Evolutionary conservation across 2,797 vertebrate genomes (phyloP).

Genomic region (Phalloptychus januarius): DNA sequence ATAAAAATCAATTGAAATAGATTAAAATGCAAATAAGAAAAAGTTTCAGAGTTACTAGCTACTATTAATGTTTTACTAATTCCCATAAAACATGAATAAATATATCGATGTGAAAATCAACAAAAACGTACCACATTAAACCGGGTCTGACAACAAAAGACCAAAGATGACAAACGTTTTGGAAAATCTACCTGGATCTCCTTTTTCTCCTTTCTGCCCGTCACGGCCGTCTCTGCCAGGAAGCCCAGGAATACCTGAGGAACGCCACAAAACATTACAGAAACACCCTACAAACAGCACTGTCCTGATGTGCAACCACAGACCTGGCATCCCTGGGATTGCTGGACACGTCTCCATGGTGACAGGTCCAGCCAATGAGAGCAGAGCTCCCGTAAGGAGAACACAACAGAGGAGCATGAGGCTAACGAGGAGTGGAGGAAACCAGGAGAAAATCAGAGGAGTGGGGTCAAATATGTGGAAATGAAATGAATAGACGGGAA

Average conservation of each 20-base stretch:
- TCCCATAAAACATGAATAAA: background rate
- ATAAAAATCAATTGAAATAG: background rate
- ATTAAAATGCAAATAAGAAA: background rate
- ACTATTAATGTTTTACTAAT: background rate
- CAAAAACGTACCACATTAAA: background rate
- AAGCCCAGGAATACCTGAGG: conserved; percentile 66
- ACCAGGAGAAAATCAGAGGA: background rate
- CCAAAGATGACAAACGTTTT: background rate
- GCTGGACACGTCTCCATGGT: conserved; percentile 50
- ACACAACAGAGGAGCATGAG: conserved; percentile 36
- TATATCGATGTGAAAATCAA: background rate
- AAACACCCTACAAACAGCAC: background rate
- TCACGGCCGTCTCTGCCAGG: conserved; percentile 66
- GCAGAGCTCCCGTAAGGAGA: conserved; percentile 28
- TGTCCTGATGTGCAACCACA: background rate
- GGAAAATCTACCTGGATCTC: conserved; percentile 48
- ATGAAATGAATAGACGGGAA: background rate
- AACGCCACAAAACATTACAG: background rate
- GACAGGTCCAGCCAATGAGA: conserved; percentile 29
- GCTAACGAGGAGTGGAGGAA: conserved; percentile 23
- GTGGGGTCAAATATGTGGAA: background rate
- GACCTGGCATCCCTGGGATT: conserved; percentile 66
- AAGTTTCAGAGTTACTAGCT: background rate
- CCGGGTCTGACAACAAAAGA: background rate
- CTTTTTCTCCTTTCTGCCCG: conserved; percentile 61